Base-by-base conservation (phyloP, 2,888 invertebrate genomes). In the Melikaiella ostensackeni region DNA sequence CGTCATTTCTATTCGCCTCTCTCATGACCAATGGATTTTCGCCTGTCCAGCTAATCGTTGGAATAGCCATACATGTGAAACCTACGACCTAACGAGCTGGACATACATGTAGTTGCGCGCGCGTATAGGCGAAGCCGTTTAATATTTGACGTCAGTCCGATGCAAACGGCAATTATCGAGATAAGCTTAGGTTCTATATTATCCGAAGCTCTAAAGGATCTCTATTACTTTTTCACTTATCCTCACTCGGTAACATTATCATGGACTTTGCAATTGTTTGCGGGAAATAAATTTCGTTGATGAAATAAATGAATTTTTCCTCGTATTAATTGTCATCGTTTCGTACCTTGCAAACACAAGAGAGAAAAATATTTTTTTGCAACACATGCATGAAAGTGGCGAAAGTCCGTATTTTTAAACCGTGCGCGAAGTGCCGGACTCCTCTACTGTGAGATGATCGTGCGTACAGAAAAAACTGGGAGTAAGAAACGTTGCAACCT, bases 141-240 rank as follows among this genome's bases (percentile, higher is more conserved):
- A 86, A 87, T 86, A 87, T 87, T 87, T 87, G 87, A 87, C 85
- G 86, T 80, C 82, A 77, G 55, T 77, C 75, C 85, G 85, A 87
- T 88, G 82, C 86, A 86, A 87, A 86, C 82, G 86, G 86, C 85
- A 88, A 87, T 88, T 88, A 88, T 85, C 82, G 82, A 85, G 87
- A 88, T 88, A 87, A 88, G 85, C 83, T 77, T 76, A 82, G 82
- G 81, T 84, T 64, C 64, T 81, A 82, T 83, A 85, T 86, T 84
- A 82, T 83, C 80, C 66, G 80, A 82, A 81, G 86, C 83, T 82
- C 86, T 83, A 84, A 85, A 84, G 85, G 79, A 80, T 76, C 78
- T 79, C 79, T 77, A 79, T 80, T 83, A 79, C 77, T 79, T 80
- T 81, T 83, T 84, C 81, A 79, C 77, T 74, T 50, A 50, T 75